phyloP scores from a whole-genome alignment of 1,140 invertebrate genomes.

The Agraylea sexmaculata region DNA sequence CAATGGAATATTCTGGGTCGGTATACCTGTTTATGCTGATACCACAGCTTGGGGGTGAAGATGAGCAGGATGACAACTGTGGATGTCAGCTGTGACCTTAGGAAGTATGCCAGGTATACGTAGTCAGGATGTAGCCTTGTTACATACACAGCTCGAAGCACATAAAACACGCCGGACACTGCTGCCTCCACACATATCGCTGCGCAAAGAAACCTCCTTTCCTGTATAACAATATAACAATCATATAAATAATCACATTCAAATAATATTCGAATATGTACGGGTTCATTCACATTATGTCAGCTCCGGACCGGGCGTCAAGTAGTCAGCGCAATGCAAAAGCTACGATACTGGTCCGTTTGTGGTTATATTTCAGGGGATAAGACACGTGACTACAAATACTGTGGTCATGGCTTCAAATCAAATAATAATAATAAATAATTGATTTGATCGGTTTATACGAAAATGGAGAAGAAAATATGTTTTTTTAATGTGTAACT shows the following conservation, averaged over 20 bases:
- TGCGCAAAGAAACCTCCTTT: constrained; percentile 64
- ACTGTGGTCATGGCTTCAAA: no score
- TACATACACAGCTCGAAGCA: constrained; percentile 49
- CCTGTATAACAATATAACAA: constrained; percentile 36
- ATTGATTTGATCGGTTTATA: no score
- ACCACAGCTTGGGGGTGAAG: constrained; percentile 71
- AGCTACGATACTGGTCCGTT: no score
- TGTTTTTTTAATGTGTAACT: no score
- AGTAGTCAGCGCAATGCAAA: no score
- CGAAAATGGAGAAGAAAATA: no score
- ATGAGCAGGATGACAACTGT: constrained; percentile 63
- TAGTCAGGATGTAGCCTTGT: constrained; percentile 53
- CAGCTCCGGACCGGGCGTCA: no score
- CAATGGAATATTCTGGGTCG: constrained; percentile 5
- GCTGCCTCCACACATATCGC: constrained; percentile 64
- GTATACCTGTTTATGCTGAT: constrained; percentile 50
- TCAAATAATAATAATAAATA: no score
- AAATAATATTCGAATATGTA: no score
- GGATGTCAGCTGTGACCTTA: constrained; percentile 65
- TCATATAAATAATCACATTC: constrained; percentile 1
- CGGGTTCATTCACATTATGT: no score
- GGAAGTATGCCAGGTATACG: constrained; percentile 54
- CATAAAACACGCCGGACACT: constrained; percentile 57
- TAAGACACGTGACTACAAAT: no score
- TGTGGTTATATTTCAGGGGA: no score